These are phyloP conservation scores for Mellivora capensis DNA, from an alignment of 2,113 vertebrate species.

Conservation along the genomic window DNA sequence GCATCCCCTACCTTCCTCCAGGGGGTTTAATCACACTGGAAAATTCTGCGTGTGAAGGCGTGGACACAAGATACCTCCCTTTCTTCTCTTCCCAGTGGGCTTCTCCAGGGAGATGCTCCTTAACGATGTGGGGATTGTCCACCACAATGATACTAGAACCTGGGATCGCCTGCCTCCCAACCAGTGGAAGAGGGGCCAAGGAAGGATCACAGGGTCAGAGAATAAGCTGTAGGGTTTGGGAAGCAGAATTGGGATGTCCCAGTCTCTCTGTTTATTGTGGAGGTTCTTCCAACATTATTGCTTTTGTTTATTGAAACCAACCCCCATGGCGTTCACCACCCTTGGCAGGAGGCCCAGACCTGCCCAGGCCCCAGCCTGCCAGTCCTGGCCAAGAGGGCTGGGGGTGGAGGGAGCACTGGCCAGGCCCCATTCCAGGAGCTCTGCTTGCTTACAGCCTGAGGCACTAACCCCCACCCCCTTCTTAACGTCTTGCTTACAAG, in stretches of 20 bases:
- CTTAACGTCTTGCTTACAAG: slow-evolving; percentile 77
- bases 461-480: slow-evolving; percentile 53
- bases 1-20: not conserved
- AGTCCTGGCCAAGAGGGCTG: slow-evolving; percentile 57
- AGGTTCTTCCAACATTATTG: slow-evolving; percentile 63
- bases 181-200: not conserved
- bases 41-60: not conserved
- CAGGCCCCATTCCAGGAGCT: slow-evolving; percentile 65
- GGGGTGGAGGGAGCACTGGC: slow-evolving; percentile 23
- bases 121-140: not conserved
- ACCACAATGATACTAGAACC: not conserved
- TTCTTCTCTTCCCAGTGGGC: not conserved
- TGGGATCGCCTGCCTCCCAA: not conserved
- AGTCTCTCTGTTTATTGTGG: slow-evolving; percentile 36
- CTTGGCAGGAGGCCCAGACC: slow-evolving; percentile 71
- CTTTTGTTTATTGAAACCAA: slow-evolving; percentile 76
- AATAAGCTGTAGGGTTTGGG: not conserved
- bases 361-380: slow-evolving; percentile 70
- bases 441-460: slow-evolving; percentile 68
- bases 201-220: slow-evolving; percentile 8
- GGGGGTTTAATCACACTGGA: not conserved
- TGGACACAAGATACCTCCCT: not conserved
- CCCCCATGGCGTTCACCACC: slow-evolving; percentile 55
- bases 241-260: slow-evolving; percentile 14
- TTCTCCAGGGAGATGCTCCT: not conserved